Evolutionary conservation across 2,888 invertebrate genomes (phyloP), one percentile per base, ranked within the genome.

Genomic region (Cephus pulcher): DNA sequence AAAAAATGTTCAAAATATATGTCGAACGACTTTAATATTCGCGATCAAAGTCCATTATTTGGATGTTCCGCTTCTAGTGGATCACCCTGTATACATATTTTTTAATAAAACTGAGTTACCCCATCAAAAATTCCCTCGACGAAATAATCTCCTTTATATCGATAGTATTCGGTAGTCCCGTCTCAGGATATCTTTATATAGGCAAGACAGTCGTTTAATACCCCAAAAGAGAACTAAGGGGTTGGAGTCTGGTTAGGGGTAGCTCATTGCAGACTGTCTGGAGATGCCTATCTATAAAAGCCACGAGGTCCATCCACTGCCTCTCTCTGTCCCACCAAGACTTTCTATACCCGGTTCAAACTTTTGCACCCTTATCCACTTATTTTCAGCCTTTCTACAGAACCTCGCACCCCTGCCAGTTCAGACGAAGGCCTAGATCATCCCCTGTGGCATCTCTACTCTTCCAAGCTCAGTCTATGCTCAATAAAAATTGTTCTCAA

Each of bases 121-220:
- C 40, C 40, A 40, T 6, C 15, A 6, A 15, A 6, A 6, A 23
- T 40, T 40, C 1, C 40, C 15, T 15, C 15, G 40, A 40, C 23
- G 40, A 40, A 15, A 40, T 40, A 40, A 40, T 40, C 40, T 15
- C 15, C 15, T 15, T 6, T 15, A 40, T 40, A 40, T 9, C 2
- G 40, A 40, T 40, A 40, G 6, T 40, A 40, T 4, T 23, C 15
- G 40, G 23, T 23, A 40, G 15, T 40, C 40, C 6, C 15, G 4
- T 23, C 9, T 23, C 56, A 56, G 15, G 71, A 71, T 12, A 34
- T 71, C 30, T 71, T 30, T 30, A 69, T 78, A 75, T 78, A 70
- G 75, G 78, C 56, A 75, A 78, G 75, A 75, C 56, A 78, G 78
- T 78, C 78, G 75, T 78, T 78, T 75, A 75, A 75, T 78, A 78